Conservation (phyloP, 2,797 vertebrate species). For the Lophius americanus region DNA sequence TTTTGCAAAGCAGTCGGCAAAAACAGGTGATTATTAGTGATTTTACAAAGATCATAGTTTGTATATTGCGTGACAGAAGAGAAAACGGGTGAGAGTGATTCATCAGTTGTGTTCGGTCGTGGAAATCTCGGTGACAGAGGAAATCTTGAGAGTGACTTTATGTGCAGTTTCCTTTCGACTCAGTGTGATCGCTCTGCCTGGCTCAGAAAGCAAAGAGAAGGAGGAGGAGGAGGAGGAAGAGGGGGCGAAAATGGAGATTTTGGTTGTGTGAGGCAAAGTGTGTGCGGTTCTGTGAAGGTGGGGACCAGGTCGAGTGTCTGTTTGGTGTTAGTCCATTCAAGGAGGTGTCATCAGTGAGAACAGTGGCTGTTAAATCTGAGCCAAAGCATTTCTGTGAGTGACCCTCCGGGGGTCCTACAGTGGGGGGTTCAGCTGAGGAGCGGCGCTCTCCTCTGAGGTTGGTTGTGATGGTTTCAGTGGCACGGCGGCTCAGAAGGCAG, state of each 20-base stretch:
- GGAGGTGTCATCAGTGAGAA: constrained; percentile 48
- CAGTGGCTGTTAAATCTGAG: constrained; percentile 21
- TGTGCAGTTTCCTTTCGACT: constrained; percentile 45
- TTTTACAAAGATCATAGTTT: constrained; percentile 57
- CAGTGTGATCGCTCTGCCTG: constrained; percentile 45
- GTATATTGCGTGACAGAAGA: constrained; percentile 43
- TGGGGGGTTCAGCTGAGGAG: constrained; percentile 11
- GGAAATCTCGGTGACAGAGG: constrained; percentile 43
- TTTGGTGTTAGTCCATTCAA: constrained; percentile 46
- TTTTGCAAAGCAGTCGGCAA: constrained; percentile 39
- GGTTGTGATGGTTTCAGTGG: constrained; percentile 19
- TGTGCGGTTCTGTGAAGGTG: constrained; percentile 13
- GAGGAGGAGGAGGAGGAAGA: background rate
- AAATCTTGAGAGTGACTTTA: constrained; percentile 46
- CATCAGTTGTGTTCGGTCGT: constrained; percentile 33
- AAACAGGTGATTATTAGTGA: constrained; percentile 57
- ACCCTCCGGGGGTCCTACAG: constrained; percentile 46
- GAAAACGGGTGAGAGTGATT: constrained; percentile 42
- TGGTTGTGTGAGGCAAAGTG: constrained; percentile 6
- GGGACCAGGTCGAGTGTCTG: constrained; percentile 40
- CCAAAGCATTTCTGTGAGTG: constrained; percentile 22
- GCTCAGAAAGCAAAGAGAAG: constrained; percentile 67
- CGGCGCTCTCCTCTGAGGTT: constrained; percentile 20
- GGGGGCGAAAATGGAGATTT: background rate
- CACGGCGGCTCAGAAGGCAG: constrained; percentile 85